Conservation (phyloP, 2,113 vertebrate species). For the Periophthalmus modestus region DNA sequence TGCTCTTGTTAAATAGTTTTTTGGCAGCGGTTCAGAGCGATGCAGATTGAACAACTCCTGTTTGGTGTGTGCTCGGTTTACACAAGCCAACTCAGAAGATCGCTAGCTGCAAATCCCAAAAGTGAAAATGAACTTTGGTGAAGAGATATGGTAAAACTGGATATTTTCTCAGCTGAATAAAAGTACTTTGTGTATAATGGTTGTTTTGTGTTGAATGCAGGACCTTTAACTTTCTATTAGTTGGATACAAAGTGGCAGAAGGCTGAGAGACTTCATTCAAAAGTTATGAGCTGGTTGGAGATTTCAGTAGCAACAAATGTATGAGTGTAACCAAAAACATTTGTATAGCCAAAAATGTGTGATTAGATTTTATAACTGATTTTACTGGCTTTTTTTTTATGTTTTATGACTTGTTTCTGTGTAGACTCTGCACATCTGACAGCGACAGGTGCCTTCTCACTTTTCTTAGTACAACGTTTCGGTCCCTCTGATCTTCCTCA, state of each 20-base stretch:
- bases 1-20: conserved; percentile 61
- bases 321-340: too few species aligned
- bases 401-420: too few species aligned
- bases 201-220: neutral
- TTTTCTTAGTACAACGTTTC: too few species aligned
- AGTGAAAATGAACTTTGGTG: neutral
- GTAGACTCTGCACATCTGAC: too few species aligned
- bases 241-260: neutral
- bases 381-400: too few species aligned
- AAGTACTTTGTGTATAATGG: neutral
- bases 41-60: conserved; percentile 32
- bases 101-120: neutral
- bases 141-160: too few species aligned
- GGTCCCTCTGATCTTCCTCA: too few species aligned
- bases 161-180: neutral
- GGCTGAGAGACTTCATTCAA: neutral
- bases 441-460: too few species aligned
- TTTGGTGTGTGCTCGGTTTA: neutral
- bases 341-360: too few species aligned
- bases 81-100: neutral
- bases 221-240: neutral
- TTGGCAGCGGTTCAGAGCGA: conserved; percentile 58
- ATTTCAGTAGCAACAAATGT: too few species aligned
- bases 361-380: too few species aligned
- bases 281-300: neutral